Percentiles rank a stretch among this genome's conserved stretches.
Evolutionary conservation across 2,888 invertebrate genomes (phyloP).

Genomic region (Cordilura impudica): DNA sequence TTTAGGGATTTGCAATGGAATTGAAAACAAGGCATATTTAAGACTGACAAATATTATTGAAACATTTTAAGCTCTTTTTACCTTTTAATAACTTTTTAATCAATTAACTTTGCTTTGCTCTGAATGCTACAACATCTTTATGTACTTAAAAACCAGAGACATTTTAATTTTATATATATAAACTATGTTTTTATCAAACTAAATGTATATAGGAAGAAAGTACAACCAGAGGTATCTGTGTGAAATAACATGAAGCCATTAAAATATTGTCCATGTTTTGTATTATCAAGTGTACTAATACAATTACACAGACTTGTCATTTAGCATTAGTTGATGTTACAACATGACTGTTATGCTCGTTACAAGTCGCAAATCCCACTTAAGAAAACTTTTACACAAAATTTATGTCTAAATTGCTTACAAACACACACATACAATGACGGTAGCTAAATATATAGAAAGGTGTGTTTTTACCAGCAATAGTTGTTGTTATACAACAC

Average conservation of each 20-base stretch:
- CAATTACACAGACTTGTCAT: slow-evolving; percentile 60
- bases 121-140: not conserved
- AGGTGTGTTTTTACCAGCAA: not conserved
- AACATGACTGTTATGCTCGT: slow-evolving; percentile 38
- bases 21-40: too few relatives aligned
- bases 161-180: not conserved
- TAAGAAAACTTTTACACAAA: slow-evolving; percentile 58
- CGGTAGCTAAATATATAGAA: not conserved
- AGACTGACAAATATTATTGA: too few relatives aligned
- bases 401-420: slow-evolving; percentile 52
- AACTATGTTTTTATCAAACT: not conserved
- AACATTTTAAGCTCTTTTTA: too few relatives aligned
- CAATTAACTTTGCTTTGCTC: not conserved
- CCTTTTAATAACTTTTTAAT: too few relatives aligned
- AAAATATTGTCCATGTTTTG: slow-evolving; percentile 43
- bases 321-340: slow-evolving; percentile 58
- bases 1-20: too few relatives aligned
- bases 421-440: not conserved
- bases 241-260: slow-evolving; percentile 28
- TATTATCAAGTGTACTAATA: slow-evolving; percentile 48
- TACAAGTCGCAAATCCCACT: slow-evolving; percentile 60
- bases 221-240: not conserved
- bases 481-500: slow-evolving; percentile 28
- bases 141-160: slow-evolving; percentile 44
- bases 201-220: not conserved